These are phyloP conservation scores for Conchocele bisecta DNA, from an alignment of 2,888 invertebrate genomes.

Conservation along the genomic window DNA sequence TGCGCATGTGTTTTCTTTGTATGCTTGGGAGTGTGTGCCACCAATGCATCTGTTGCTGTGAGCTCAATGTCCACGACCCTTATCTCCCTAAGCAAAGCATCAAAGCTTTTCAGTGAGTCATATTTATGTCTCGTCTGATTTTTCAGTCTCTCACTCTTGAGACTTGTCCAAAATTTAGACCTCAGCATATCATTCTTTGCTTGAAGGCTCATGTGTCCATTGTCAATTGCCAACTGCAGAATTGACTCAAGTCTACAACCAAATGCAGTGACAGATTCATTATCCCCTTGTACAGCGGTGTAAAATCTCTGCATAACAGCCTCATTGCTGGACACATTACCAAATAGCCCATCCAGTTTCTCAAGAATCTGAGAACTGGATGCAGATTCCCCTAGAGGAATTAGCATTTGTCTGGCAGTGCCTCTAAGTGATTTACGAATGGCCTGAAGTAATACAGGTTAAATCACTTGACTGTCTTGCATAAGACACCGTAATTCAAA, in stretches of 20 bases:
- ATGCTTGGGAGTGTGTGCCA: too few species aligned
- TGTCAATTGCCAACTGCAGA: not conserved
- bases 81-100: not conserved
- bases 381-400: too few species aligned
- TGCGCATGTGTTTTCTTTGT: too few species aligned
- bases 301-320: slow-evolving; percentile 4
- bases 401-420: slow-evolving; percentile 24
- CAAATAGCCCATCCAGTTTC: too few species aligned
- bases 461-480: not conserved
- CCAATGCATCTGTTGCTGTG: too few species aligned
- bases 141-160: not conserved
- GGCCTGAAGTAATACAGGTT: not conserved
- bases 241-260: not conserved
- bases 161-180: slow-evolving; percentile 2
- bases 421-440: slow-evolving; percentile 30
- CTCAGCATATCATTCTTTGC: slow-evolving; percentile 1
- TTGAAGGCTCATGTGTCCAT: not conserved
- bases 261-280: slow-evolving; percentile 1
- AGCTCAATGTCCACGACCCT: not conserved
- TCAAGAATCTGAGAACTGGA: too few species aligned
- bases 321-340: too few species aligned
- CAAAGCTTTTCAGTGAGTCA: not conserved
- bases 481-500: slow-evolving; percentile 18
- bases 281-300: not conserved
- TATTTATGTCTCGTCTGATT: slow-evolving; percentile 6